phyloP scores from a whole-genome alignment of 2,888 invertebrate species.

The Phragmatobia fuliginosa region DNA sequence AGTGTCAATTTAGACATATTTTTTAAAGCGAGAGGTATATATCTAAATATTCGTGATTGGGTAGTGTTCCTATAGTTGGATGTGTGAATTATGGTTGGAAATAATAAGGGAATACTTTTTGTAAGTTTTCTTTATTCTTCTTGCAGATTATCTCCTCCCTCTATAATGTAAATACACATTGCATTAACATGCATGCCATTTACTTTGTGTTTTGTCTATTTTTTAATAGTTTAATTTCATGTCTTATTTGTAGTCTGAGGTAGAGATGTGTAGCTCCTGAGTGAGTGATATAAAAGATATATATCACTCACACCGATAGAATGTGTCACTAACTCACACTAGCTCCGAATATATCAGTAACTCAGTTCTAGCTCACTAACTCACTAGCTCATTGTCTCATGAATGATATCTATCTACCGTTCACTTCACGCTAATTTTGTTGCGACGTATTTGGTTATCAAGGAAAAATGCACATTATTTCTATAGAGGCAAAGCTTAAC shows the following conservation, averaged over 20 bases:
- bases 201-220: constrained; percentile 12
- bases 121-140: constrained; percentile 53
- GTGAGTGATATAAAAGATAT: too few relatives aligned
- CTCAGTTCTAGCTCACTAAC: too few relatives aligned
- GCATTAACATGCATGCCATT: constrained; percentile 36
- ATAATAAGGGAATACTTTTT: constrained; percentile 49
- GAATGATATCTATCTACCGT: too few relatives aligned
- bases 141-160: constrained; percentile 53
- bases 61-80: constrained; percentile 44
- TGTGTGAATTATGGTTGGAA: constrained; percentile 41
- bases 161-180: constrained; percentile 49
- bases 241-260: neutral
- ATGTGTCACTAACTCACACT: too few relatives aligned
- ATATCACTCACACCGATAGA: too few relatives aligned
- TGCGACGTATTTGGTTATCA: too few relatives aligned
- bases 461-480: too few relatives aligned
- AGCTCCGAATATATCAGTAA: too few relatives aligned
- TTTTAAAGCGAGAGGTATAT: constrained; percentile 44
- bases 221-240: constrained; percentile 18
- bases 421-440: too few relatives aligned
- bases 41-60: constrained; percentile 41
- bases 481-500: too few relatives aligned
- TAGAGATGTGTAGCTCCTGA: too few relatives aligned
- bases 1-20: constrained; percentile 44
- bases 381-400: too few relatives aligned